Evolutionary conservation across 2,888 invertebrate species (phyloP), one percentile per base, ranked within the genome.

Genomic region (Quadriops clusia): DNA sequence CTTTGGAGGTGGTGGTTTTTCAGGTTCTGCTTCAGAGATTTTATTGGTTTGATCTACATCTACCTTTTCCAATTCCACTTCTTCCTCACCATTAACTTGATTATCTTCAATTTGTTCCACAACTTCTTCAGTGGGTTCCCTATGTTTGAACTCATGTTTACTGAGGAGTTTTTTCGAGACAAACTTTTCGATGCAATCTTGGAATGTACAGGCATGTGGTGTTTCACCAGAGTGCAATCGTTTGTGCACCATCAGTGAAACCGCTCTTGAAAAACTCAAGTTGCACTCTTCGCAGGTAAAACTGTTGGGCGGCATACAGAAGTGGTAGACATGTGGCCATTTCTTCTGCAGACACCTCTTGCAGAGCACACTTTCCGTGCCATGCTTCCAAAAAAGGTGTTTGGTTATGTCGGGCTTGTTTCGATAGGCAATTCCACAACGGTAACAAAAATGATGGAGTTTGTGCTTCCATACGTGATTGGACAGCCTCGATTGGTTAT

Each of bases 391-490:
- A 56, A 86, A 87, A 32, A 89, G 64, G 63, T 90, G 89, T 51
- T 85, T 84, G 9, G 83, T 84, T 35, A 87, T 89, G 50, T 87
- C 86, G 31, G 78, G 78, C 54, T 86, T 86, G 58, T 86, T 87
- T 42, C 85, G 72, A 54, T 89, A 89, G 1, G 87, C 78, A 39
- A 89, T 83, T 17, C 84, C 84, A 56, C 89, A 89, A 13, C 86
- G 73, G 55, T 86, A 87, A 52, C 89, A 89, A 32, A 85, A 63
- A 59, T 87, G 86, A 56, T 85, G 77, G 21, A 87, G 58, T 59
- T 87, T 89, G 53, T 89, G 87, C 61, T 89, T 89, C 83, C 86
- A 86, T 12, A 87, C 83, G 51, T 89, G 89, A 46, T 82, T 83
- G 1, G 86, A 85, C 2, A 89, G 63, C 42, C 77, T 75, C 41